phyloP scores from a whole-genome alignment of 2,113 vertebrate species.

The Phainopepla nitens region DNA sequence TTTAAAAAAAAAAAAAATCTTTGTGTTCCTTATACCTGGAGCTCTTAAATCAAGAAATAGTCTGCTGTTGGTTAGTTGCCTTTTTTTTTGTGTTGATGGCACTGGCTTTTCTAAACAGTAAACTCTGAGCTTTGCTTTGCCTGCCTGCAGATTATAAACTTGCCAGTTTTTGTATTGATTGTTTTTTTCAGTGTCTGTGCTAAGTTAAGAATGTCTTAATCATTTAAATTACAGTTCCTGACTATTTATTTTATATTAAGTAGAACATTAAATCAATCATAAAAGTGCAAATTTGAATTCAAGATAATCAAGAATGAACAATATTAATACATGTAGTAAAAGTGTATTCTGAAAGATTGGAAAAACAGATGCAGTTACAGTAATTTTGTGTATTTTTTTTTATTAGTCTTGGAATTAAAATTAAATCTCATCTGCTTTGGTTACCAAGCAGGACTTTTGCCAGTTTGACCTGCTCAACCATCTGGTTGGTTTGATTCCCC shows the following conservation, averaged over 20 bases:
- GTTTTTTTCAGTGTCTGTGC: neutral
- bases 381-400: constrained; percentile 1
- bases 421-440: neutral
- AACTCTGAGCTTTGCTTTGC: neutral
- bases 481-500: constrained; percentile 34
- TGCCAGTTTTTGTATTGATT: neutral
- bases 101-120: neutral
- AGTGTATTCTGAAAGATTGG: neutral
- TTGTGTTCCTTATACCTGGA: neutral
- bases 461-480: constrained; percentile 21
- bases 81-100: neutral
- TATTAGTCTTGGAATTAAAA: constrained; percentile 40
- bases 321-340: neutral
- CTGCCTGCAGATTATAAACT: neutral
- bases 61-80: neutral
- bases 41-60: neutral
- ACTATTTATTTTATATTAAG: neutral
- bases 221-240: neutral
- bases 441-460: constrained; percentile 12
- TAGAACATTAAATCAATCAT: neutral
- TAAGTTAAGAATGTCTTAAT: neutral
- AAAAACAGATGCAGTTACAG: neutral
- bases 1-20: neutral
- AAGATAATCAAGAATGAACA: neutral
- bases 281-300: neutral